Conservation (phyloP, 2,113 vertebrate species). For the Atlantisia rogersi region DNA sequence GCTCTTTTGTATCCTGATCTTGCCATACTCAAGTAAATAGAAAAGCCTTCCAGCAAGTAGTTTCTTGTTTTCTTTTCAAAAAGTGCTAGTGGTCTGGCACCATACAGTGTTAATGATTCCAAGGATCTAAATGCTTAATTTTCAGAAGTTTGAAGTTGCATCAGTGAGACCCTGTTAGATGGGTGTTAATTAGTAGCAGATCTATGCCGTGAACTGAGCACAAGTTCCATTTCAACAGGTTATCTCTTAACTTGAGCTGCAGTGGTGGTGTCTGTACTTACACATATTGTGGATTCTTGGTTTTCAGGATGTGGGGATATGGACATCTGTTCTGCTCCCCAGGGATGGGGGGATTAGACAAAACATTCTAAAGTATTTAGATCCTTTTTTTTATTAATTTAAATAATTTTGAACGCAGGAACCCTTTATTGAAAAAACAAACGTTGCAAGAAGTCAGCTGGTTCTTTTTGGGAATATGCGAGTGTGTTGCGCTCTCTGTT, state of each 20-base stretch:
- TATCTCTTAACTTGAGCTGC: not conserved
- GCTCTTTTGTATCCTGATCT: not conserved
- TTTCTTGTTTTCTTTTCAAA: not conserved
- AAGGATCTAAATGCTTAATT: not conserved
- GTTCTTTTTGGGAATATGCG: not conserved
- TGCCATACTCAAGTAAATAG: not conserved
- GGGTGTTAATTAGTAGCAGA: not conserved
- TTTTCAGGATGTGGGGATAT: not conserved
- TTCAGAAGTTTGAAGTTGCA: not conserved
- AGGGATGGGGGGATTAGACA: not conserved
- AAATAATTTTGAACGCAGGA: not conserved
- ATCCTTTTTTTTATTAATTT: not conserved
- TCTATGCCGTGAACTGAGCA: not conserved
- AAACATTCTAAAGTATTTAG: not conserved
- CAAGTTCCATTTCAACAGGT: not conserved
- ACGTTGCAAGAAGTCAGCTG: not conserved
- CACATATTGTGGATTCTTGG: not conserved
- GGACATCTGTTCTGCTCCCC: not conserved
- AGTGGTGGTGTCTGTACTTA: not conserved
- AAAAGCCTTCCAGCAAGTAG: not conserved
- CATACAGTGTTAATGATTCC: not conserved
- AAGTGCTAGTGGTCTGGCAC: not conserved
- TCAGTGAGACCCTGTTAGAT: not conserved
- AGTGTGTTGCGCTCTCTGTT: not conserved
- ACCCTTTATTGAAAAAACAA: not conserved